These are phyloP conservation scores for Pasiphila rectangulata DNA, from an alignment of 2,888 invertebrate species.

Conservation along the genomic window DNA sequence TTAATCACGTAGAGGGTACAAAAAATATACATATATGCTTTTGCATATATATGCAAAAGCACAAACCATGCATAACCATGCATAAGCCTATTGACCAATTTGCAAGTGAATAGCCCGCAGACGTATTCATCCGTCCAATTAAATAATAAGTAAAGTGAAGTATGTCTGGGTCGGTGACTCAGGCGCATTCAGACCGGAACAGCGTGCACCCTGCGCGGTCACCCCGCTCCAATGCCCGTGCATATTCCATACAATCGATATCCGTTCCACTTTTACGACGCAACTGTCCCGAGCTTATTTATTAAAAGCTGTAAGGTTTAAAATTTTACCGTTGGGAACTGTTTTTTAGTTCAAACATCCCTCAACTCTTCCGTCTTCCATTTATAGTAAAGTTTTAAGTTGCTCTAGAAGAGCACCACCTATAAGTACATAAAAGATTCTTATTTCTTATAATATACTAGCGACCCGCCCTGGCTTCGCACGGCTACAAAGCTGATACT, in stretches of 20 bases:
- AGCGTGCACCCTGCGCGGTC: constrained; percentile 45
- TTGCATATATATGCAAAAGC: too few relatives aligned
- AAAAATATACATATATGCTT: too few relatives aligned
- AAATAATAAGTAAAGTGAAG: constrained; percentile 20
- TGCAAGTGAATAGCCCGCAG: constrained; percentile 8
- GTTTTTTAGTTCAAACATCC: neutral
- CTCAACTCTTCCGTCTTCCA: neutral
- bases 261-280: constrained; percentile 73
- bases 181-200: constrained; percentile 58
- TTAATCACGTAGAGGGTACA: too few relatives aligned
- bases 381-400: too few relatives aligned
- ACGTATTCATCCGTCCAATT: constrained; percentile 14
- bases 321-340: constrained; percentile 4
- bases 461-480: too few relatives aligned
- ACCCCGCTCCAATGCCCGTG: constrained; percentile 58
- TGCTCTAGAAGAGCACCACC: too few relatives aligned
- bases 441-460: too few relatives aligned
- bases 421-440: too few relatives aligned
- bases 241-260: constrained; percentile 57
- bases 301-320: constrained; percentile 7
- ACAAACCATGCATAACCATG: constrained; percentile 4
- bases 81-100: constrained; percentile 4
- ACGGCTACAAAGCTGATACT: too few relatives aligned
- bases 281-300: constrained; percentile 12
- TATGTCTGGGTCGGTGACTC: constrained; percentile 38